Percentiles rank a stretch among this genome's conserved stretches.
Conservation (phyloP, 2,888 invertebrate species). For the Augochlorella aurata region DNA sequence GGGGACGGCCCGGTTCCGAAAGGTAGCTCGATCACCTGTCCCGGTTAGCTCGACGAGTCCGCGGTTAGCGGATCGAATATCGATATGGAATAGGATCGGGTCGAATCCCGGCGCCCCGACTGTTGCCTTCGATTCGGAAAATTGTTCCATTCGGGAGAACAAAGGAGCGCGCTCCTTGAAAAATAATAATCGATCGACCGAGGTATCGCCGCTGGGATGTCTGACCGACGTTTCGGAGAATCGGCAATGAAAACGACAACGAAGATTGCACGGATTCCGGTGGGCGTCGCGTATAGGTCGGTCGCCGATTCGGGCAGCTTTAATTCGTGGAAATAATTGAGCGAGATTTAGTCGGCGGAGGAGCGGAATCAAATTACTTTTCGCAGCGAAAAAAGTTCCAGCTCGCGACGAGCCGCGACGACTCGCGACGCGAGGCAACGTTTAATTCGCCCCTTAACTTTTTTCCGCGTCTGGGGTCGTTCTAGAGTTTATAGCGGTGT, state of each 20-base stretch:
- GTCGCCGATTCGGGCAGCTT: background rate
- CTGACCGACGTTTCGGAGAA: too few species aligned
- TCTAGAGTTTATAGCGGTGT: slow-evolving; percentile 7
- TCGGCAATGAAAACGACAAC: too few species aligned
- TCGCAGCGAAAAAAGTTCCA: slow-evolving; percentile 16
- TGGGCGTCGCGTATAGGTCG: background rate
- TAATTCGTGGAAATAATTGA: background rate
- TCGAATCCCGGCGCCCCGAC: background rate
- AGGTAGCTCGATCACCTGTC: background rate
- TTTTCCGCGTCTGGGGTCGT: slow-evolving; percentile 20
- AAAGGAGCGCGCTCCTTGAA: too few species aligned
- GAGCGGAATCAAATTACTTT: slow-evolving; percentile 2
- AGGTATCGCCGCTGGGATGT: too few species aligned
- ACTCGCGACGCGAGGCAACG: slow-evolving; percentile 6
- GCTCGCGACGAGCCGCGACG: background rate
- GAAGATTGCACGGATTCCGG: too few species aligned
- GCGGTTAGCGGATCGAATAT: background rate
- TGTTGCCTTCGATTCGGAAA: too few species aligned
- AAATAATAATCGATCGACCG: too few species aligned
- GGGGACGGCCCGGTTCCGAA: background rate
- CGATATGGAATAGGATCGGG: background rate
- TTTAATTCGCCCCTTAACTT: slow-evolving; percentile 30
- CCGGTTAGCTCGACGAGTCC: background rate
- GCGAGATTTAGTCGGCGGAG: background rate
- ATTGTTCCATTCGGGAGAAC: too few species aligned